A percentile compares a stretch with the other conserved stretches of the same genome.
phyloP scores from a whole-genome alignment of 1,140 invertebrate species.

The Gryon sp. region DNA sequence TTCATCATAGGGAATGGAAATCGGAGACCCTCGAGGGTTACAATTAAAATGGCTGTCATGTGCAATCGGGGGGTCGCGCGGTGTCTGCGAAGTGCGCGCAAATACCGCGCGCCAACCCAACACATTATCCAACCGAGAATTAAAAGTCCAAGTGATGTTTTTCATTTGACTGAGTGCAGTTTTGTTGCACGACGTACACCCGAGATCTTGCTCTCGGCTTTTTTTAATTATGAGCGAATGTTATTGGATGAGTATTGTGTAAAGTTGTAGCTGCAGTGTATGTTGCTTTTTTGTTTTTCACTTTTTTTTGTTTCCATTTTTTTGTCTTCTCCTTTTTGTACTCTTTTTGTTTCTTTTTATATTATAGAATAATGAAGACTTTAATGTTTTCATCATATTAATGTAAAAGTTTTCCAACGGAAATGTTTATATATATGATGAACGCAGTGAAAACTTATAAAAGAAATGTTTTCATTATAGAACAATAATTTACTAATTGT shows the following conservation, averaged over 20 bases:
- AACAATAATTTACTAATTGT: too few species aligned
- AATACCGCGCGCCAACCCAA: slow-evolving; percentile 33
- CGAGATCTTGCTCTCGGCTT: slow-evolving; percentile 4
- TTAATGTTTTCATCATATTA: too few species aligned
- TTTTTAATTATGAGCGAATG: slow-evolving; percentile 16
- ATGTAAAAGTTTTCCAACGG: too few species aligned
- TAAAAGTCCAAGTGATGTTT: slow-evolving; percentile 49
- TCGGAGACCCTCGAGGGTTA: slow-evolving; percentile 66
- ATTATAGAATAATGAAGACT: too few species aligned
- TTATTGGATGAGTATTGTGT: slow-evolving; percentile 2
- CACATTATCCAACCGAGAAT: slow-evolving; percentile 47
- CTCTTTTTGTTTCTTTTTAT: slow-evolving; percentile 5
- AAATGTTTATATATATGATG: too few species aligned
- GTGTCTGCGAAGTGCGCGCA: slow-evolving; percentile 47
- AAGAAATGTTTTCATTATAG: too few species aligned
- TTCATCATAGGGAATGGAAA: slow-evolving; percentile 71
- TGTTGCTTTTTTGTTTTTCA: too few species aligned
- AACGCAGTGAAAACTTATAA: too few species aligned
- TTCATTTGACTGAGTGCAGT: slow-evolving; percentile 47
- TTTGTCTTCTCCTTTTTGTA: not conserved
- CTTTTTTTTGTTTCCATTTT: too few species aligned
- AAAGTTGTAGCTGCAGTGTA: too few species aligned
- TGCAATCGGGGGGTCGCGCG: slow-evolving; percentile 65
- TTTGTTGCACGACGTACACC: slow-evolving; percentile 13
- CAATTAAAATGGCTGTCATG: slow-evolving; percentile 76